Conservation (phyloP, 2,113 vertebrate species). For the Tympanuchus pallidicinctus region DNA sequence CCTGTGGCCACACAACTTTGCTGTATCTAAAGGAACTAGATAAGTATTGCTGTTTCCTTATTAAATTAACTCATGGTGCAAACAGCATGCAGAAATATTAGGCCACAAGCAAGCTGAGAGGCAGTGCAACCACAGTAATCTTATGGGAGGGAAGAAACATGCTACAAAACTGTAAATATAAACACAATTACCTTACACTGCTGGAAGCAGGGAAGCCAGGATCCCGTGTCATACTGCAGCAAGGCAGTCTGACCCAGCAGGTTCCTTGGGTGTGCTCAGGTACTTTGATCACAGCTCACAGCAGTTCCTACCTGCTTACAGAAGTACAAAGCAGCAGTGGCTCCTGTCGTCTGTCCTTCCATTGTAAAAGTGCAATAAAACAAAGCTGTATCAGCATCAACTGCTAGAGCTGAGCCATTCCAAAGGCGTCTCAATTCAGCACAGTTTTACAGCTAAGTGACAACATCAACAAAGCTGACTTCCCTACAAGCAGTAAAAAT, state of each 20-base stretch:
- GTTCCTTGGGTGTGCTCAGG: accelerated
- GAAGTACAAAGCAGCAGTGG: background rate
- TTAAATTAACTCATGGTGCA: background rate
- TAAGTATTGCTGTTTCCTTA: background rate
- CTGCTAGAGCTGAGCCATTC: background rate
- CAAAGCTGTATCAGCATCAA: background rate
- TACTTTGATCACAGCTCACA: accelerated
- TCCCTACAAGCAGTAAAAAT: background rate
- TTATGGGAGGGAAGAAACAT: background rate
- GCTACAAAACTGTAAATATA: background rate
- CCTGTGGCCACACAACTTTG: background rate
- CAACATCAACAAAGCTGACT: background rate
- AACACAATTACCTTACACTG: accelerated
- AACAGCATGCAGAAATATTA: background rate
- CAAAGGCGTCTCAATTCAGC: background rate
- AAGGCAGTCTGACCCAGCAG: accelerated
- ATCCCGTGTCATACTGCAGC: accelerated
- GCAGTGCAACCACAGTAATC: background rate
- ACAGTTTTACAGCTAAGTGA: background rate
- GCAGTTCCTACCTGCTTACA: background rate
- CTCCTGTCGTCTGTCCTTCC: background rate
- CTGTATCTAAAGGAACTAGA: background rate
- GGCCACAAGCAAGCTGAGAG: background rate
- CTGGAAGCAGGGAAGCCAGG: background rate
- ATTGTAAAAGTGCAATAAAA: slow-evolving; percentile 26